A percentile compares a stretch with the other conserved stretches of the same genome.
Evolutionary conservation across 2,113 vertebrate species (phyloP).

Genomic region (Pangasianodon gigas): DNA sequence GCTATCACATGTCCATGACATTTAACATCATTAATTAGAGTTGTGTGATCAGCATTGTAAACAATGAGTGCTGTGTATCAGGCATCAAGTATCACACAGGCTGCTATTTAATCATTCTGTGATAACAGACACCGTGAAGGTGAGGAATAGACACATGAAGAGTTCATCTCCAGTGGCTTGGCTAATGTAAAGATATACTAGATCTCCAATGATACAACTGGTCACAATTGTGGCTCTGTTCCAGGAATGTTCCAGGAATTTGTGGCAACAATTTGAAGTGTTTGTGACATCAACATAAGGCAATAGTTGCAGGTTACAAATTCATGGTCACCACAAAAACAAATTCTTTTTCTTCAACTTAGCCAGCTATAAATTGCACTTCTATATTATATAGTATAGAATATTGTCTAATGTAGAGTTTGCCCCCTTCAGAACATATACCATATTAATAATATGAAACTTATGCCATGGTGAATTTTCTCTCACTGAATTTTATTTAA

Average conservation of each 20-base stretch:
- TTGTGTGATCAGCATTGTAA: constrained; percentile 2
- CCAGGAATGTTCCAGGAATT: neutral
- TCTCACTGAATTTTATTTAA: neutral
- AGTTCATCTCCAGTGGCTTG: constrained; percentile 36
- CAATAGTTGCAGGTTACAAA: neutral
- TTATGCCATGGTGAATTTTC: neutral
- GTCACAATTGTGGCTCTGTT: neutral
- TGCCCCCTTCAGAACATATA: neutral
- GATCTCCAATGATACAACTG: neutral
- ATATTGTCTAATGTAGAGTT: neutral
- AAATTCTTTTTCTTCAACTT: neutral
- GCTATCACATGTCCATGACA: constrained; percentile 13
- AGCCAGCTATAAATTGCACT: neutral
- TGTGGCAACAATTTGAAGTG: neutral
- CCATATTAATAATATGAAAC: neutral
- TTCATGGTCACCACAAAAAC: neutral
- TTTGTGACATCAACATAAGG: neutral
- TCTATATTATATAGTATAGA: neutral
- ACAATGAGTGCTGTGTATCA: constrained; percentile 39
- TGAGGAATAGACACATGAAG: constrained; percentile 29
- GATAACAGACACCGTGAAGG: constrained; percentile 39
- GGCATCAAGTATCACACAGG: constrained; percentile 13
- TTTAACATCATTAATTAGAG: constrained; percentile 17
- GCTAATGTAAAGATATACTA: constrained; percentile 17
- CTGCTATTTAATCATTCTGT: constrained; percentile 16